These are phyloP conservation scores for Grantiella picta DNA, from an alignment of 2,113 vertebrate genomes.

Conservation along the genomic window DNA sequence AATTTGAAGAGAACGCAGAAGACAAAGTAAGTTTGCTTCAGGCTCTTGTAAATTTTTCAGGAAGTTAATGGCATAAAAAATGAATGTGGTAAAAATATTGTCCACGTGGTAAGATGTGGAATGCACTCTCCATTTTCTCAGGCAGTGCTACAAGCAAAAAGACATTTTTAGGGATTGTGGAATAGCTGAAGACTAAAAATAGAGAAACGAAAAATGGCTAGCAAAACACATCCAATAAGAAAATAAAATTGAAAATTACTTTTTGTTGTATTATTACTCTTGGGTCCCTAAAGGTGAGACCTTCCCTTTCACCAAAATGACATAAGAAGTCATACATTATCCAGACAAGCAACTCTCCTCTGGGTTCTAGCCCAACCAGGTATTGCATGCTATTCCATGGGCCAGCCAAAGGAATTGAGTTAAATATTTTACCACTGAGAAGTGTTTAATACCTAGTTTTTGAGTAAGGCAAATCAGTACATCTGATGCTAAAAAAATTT, in stretches of 20 bases:
- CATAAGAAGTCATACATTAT: background rate
- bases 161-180: background rate
- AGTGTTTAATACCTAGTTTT: background rate
- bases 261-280: background rate
- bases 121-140: background rate
- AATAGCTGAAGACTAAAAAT: background rate
- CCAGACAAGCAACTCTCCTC: background rate
- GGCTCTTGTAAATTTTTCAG: constrained; percentile 16
- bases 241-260: background rate
- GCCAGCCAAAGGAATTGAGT: background rate
- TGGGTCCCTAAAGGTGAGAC: background rate
- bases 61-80: constrained; percentile 5
- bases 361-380: background rate
- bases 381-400: background rate
- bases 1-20: background rate
- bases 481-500: background rate
- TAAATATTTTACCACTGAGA: background rate
- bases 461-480: background rate
- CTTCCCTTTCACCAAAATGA: background rate
- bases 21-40: constrained; percentile 1
- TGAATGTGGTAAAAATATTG: background rate
- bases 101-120: background rate
- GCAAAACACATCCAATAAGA: background rate
- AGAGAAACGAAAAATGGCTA: background rate
- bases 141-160: constrained; percentile 21